These are phyloP conservation scores for Phortica magna DNA, from an alignment of 2,888 invertebrate genomes.

Conservation along the genomic window DNA sequence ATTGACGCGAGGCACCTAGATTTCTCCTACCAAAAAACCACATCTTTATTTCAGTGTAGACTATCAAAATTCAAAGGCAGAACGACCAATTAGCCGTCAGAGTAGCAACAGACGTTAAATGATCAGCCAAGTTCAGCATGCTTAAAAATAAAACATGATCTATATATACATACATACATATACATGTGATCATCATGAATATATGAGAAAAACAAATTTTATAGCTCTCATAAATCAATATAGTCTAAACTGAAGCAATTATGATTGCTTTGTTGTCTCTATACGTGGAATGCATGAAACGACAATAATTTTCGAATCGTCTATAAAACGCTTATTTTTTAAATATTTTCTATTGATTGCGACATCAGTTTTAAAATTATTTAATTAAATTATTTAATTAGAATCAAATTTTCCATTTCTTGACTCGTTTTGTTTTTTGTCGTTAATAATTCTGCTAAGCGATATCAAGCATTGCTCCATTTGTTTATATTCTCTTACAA, in stretches of 20 bases:
- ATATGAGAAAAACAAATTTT: conserved; percentile 4
- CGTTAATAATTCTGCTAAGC: too few species aligned
- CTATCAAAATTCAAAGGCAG: conserved; percentile 27
- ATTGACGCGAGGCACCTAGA: conserved; percentile 47
- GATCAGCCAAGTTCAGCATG: conserved; percentile 49
- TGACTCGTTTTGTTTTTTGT: too few species aligned
- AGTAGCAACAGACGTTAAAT: conserved; percentile 20
- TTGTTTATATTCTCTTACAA: too few species aligned
- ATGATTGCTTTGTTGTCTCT: conserved; percentile 57
- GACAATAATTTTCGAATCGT: conserved; percentile 67
- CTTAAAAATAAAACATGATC: background rate
- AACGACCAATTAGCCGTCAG: conserved; percentile 15
- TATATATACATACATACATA: background rate
- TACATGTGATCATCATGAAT: background rate
- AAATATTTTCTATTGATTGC: background rate
- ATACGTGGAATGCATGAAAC: conserved; percentile 47
- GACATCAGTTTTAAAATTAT: too few species aligned
- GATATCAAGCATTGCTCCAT: too few species aligned
- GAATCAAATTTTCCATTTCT: too few species aligned
- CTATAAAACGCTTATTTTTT: conserved; percentile 52
- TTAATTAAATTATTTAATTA: too few species aligned
- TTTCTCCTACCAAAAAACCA: background rate
- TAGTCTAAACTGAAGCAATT: conserved; percentile 49
- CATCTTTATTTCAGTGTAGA: conserved; percentile 13
- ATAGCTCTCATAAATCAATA: conserved; percentile 27